phyloP scores from a whole-genome alignment of 2,113 vertebrate species.

The Chionomys nivalis region DNA sequence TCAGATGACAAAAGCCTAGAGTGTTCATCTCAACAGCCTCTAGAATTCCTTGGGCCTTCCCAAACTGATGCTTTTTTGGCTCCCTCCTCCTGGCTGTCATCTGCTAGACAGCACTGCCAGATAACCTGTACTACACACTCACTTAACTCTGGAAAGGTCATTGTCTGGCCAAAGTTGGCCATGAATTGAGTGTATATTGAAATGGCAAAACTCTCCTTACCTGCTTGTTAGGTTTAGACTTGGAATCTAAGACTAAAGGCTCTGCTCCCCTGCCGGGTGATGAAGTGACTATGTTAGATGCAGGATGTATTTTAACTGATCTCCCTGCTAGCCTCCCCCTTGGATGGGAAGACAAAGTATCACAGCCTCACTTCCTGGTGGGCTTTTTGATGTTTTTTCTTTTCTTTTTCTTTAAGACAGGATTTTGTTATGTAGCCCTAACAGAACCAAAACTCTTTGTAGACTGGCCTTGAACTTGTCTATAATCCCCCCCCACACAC shows the following conservation, averaged over 20 bases:
- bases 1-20: constrained; percentile 17
- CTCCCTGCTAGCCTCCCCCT: background rate
- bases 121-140: constrained; percentile 13
- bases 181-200: background rate
- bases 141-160: background rate
- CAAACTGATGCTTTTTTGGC: constrained; percentile 41
- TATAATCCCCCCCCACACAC: background rate
- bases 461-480: background rate
- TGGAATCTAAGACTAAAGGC: background rate
- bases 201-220: background rate
- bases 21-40: background rate
- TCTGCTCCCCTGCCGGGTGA: background rate
- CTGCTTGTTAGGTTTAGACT: background rate
- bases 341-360: background rate
- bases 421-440: background rate
- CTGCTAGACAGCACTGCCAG: background rate
- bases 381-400: background rate
- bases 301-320: background rate
- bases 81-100: background rate
- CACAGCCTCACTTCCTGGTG: background rate
- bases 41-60: constrained; percentile 35
- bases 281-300: background rate
- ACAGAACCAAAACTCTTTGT: background rate
- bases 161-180: constrained; percentile 25
- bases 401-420: background rate